Conservation (phyloP, 2,113 vertebrate genomes). For the Climacteris rufus region DNA sequence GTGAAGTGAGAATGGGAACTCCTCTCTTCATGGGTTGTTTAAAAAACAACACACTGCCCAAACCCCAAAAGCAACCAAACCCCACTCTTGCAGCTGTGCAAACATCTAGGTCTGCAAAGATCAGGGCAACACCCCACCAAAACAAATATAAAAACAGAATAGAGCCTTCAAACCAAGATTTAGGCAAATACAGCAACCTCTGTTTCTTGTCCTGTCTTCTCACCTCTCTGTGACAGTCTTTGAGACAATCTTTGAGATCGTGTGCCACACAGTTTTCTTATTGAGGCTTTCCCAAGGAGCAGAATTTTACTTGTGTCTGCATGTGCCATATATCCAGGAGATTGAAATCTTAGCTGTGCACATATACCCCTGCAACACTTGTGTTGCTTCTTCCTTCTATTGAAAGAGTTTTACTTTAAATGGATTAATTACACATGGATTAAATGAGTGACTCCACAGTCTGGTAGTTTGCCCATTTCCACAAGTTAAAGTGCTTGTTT, state of each 20-base stretch:
- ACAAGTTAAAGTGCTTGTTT: neutral
- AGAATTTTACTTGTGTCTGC: neutral
- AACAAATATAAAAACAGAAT: neutral
- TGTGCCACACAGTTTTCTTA: neutral
- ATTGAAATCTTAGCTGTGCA: neutral
- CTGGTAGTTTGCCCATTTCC: neutral
- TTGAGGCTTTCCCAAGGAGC: neutral
- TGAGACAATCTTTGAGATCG: neutral
- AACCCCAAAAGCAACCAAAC: neutral
- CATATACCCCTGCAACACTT: fast-evolving
- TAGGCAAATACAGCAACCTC: neutral
- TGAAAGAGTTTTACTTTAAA: neutral
- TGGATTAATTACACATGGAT: neutral
- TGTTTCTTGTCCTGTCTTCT: neutral
- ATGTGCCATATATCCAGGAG: neutral
- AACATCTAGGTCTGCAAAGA: too few relatives aligned
- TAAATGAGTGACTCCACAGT: neutral
- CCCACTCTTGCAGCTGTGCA: too few relatives aligned
- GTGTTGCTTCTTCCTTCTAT: neutral
- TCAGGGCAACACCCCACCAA: neutral
- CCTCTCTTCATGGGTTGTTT: neutral
- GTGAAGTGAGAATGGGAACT: neutral
- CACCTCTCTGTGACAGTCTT: neutral
- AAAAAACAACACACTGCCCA: neutral
- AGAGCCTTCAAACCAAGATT: neutral